A percentile compares a stretch with the other conserved stretches of the same genome.
These are phyloP conservation scores for Drosophila melanogaster DNA, from an alignment of 1,140 invertebrate genomes.

Conservation along the genomic window DNA sequence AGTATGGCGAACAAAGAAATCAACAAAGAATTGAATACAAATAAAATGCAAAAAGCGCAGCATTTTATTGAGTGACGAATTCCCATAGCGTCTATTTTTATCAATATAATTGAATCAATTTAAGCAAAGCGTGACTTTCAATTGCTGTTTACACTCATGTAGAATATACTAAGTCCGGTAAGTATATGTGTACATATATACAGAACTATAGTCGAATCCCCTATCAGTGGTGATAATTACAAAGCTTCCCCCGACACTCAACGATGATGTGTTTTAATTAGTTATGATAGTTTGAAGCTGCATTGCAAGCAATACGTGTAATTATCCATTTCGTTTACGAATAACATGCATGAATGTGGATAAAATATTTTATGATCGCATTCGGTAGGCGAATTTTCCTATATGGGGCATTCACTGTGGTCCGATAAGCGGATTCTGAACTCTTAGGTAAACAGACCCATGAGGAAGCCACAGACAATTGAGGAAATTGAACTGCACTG, in stretches of 20 bases:
- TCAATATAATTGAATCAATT: constrained; percentile 57
- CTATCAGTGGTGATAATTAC: constrained; percentile 67
- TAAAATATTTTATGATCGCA: not conserved
- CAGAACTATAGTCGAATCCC: constrained; percentile 6
- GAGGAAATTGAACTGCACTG: constrained; percentile 51
- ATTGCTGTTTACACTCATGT: constrained; percentile 44
- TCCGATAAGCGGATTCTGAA: constrained; percentile 26
- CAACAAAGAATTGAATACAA: constrained; percentile 12
- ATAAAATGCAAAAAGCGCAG: constrained; percentile 6
- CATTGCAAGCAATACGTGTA: too few species aligned
- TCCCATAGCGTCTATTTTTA: constrained; percentile 32
- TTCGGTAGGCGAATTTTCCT: not conserved
- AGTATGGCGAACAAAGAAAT: constrained; percentile 23
- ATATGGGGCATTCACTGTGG: constrained; percentile 8
- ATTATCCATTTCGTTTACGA: not conserved
- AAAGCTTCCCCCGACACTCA: constrained; percentile 22
- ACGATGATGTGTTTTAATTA: constrained; percentile 29
- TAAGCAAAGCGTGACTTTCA: constrained; percentile 59
- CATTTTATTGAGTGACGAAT: constrained; percentile 20
- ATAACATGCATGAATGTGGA: not conserved
- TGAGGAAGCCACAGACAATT: constrained; percentile 40
- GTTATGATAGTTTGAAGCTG: constrained; percentile 9
- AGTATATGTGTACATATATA: constrained; percentile 5
- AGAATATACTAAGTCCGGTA: constrained; percentile 9
- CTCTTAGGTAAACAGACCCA: constrained; percentile 32